Percentiles rank a stretch among this genome's conserved stretches.
These are phyloP conservation scores for Papilio machaon DNA, from an alignment of 1,140 invertebrate species.

Conservation along the genomic window DNA sequence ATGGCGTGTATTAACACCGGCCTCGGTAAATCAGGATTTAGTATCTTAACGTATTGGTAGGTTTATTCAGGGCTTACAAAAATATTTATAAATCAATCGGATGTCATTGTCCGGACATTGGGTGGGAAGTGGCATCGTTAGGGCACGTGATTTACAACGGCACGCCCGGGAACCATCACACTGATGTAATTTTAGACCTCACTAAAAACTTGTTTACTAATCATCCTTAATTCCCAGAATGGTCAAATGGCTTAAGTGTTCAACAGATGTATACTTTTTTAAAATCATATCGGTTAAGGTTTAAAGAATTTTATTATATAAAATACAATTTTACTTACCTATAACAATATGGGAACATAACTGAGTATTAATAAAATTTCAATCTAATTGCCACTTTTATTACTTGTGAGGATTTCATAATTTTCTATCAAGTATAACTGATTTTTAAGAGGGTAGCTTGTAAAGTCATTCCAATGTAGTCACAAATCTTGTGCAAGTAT, in stretches of 20 bases:
- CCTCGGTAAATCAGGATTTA: slow-evolving; percentile 11
- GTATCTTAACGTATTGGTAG: slow-evolving; percentile 1
- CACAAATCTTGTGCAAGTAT: not conserved
- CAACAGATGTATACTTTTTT: slow-evolving; percentile 15
- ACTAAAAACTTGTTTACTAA: slow-evolving; percentile 61
- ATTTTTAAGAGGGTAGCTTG: no score
- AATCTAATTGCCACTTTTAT: no score
- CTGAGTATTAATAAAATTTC: no score
- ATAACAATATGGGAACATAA: no score
- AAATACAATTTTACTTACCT: no score
- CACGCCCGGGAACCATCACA: slow-evolving; percentile 53
- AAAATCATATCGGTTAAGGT: not conserved
- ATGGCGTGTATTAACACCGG: not conserved
- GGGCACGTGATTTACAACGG: slow-evolving; percentile 49
- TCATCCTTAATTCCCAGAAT: slow-evolving; percentile 56
- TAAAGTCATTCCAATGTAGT: no score
- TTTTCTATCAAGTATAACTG: no score
- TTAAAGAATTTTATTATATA: no score
- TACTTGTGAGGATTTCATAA: no score
- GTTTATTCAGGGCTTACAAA: slow-evolving; percentile 13
- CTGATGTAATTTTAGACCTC: slow-evolving; percentile 59
- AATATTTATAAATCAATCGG: slow-evolving; percentile 34
- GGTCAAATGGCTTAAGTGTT: slow-evolving; percentile 45
- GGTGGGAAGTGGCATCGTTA: slow-evolving; percentile 13
- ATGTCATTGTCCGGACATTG: slow-evolving; percentile 42